Conservation (phyloP, 2,888 invertebrate genomes). For the Embidobia sp. region DNA sequence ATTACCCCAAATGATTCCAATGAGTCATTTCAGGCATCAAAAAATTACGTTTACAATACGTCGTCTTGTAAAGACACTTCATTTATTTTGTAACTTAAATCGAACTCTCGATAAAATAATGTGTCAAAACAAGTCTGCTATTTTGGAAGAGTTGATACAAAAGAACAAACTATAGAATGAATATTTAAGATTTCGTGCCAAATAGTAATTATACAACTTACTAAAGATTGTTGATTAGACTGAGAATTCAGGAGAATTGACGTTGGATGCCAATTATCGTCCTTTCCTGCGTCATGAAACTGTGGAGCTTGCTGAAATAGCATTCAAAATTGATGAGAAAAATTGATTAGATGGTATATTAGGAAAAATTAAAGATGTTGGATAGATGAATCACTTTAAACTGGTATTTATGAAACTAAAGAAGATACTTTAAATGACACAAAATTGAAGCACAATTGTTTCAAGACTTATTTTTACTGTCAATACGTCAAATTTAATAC, state of each 20-base stretch:
- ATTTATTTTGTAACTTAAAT: too few species aligned
- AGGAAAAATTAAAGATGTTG: too few species aligned
- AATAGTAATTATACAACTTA: conserved; percentile 64
- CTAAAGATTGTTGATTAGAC: conserved; percentile 72
- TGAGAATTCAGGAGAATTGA: conserved; percentile 69
- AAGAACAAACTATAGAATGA: neutral
- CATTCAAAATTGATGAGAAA: conserved; percentile 2
- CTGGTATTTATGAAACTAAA: too few species aligned
- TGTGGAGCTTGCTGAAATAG: conserved; percentile 69
- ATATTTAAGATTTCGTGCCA: conserved; percentile 24
- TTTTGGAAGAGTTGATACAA: neutral
- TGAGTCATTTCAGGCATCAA: neutral
- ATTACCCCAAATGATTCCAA: neutral
- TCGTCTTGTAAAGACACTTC: neutral
- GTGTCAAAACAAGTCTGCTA: neutral
- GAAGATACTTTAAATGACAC: too few species aligned
- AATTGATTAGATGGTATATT: too few species aligned
- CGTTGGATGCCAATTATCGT: conserved; percentile 71
- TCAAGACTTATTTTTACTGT: too few species aligned
- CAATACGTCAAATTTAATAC: too few species aligned
- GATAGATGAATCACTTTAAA: too few species aligned
- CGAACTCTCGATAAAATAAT: too few species aligned
- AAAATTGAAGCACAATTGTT: too few species aligned
- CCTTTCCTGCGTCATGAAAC: conserved; percentile 65
- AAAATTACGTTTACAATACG: neutral